A percentile compares a stretch with the other conserved stretches of the same genome.
These are phyloP conservation scores for Drosophila eugracilis DNA, from an alignment of 1,140 invertebrate species.

Conservation along the genomic window DNA sequence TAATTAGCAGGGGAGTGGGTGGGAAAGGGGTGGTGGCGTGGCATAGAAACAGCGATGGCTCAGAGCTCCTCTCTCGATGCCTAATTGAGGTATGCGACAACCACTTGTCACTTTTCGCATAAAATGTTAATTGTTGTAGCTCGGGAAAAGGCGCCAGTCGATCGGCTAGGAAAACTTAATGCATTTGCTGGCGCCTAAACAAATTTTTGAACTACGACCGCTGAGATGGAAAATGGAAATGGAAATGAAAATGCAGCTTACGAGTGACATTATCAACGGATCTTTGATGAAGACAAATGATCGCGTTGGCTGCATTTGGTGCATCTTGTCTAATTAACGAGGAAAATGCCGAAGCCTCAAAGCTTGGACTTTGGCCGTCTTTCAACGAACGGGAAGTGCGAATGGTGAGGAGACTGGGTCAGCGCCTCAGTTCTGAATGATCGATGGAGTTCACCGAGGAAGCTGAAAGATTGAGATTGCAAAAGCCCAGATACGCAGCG, in stretches of 20 bases:
- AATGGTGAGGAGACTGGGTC: conserved; percentile 58
- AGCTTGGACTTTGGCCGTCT: conserved; percentile 60
- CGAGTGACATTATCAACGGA: conserved; percentile 72
- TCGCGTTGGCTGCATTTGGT: conserved; percentile 45
- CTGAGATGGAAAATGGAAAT: conserved; percentile 4
- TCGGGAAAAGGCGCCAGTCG: conserved; percentile 70
- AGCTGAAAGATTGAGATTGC: conserved; percentile 17
- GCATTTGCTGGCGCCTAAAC: conserved; percentile 76
- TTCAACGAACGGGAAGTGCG: conserved; percentile 49
- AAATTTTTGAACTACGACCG: conserved; percentile 28
- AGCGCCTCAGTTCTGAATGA: conserved; percentile 21
- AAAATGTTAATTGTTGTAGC: conserved; percentile 79
- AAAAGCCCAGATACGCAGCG: conserved; percentile 1
- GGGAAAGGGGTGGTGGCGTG: background rate
- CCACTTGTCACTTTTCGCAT: conserved; percentile 80
- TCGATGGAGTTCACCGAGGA: conserved; percentile 22
- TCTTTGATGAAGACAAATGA: conserved; percentile 80
- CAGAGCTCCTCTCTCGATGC: conserved; percentile 42
- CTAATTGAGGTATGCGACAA: conserved; percentile 80
- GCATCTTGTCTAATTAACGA: conserved; percentile 67
- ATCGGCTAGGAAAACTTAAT: conserved; percentile 51
- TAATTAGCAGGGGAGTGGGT: conserved; percentile 56
- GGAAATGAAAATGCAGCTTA: conserved; percentile 42
- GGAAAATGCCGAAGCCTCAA: conserved; percentile 55
- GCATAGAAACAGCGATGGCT: conserved; percentile 23